Percentiles rank a stretch among this genome's conserved stretches.
phyloP scores from a whole-genome alignment of 2,888 invertebrate genomes.

The Ommatoiulus sabulosus region DNA sequence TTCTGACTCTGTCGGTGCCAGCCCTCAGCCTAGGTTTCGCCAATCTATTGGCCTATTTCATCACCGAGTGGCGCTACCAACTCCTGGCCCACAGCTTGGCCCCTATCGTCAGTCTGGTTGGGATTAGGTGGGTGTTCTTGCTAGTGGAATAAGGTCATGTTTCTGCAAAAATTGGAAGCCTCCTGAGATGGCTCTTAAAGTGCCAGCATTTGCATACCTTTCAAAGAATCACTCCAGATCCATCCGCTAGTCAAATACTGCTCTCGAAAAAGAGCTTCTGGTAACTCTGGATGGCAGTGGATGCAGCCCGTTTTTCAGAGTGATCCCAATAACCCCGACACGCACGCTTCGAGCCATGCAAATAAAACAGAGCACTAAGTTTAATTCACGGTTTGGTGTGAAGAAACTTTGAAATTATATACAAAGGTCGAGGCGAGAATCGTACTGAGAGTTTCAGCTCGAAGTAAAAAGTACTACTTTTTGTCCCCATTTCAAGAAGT shows the following conservation, averaged over 20 bases:
- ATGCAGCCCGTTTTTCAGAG: background rate
- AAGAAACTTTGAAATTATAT: background rate
- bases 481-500: too few species aligned
- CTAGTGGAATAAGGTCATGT: background rate
- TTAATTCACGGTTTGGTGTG: background rate
- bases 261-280: background rate
- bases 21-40: slow-evolving; percentile 30
- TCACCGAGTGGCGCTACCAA: slow-evolving; percentile 51
- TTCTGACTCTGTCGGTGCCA: slow-evolving; percentile 2
- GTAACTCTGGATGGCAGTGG: background rate
- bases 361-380: background rate
- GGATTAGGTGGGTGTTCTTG: slow-evolving; percentile 5
- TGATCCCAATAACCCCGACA: background rate
- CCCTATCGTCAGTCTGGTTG: slow-evolving; percentile 25
- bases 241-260: background rate
- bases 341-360: background rate
- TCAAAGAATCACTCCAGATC: background rate
- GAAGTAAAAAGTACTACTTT: too few species aligned
- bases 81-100: slow-evolving; percentile 31
- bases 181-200: background rate
- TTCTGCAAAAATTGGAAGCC: background rate
- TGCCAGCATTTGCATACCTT: slow-evolving; percentile 20
- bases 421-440: background rate
- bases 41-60: slow-evolving; percentile 22
- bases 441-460: background rate